These are phyloP conservation scores for Rhabdomys pumilio DNA, from an alignment of 2,797 vertebrate species.

Conservation along the genomic window DNA sequence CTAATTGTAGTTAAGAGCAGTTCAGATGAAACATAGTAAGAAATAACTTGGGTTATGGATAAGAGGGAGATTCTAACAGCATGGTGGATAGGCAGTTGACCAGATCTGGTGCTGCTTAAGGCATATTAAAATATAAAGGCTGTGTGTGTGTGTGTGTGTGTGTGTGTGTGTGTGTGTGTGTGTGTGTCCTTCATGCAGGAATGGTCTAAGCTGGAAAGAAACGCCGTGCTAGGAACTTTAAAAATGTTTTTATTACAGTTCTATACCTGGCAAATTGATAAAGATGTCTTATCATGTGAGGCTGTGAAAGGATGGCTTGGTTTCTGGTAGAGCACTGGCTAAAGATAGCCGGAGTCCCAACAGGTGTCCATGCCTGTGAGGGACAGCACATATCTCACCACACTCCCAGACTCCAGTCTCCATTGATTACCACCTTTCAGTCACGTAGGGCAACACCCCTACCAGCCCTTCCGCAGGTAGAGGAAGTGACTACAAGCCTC, in stretches of 20 bases:
- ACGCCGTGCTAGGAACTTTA: neutral
- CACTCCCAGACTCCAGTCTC: no score
- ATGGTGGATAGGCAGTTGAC: neutral
- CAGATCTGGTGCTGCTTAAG: neutral
- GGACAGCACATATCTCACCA: no score
- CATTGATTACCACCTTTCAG: no score
- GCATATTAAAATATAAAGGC: neutral
- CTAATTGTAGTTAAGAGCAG: neutral
- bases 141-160: neutral
- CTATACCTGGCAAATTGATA: neutral
- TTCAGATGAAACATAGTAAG: neutral
- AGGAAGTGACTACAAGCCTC: no score
- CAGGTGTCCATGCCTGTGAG: no score
- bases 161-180: neutral
- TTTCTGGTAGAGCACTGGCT: no score
- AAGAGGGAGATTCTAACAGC: neutral
- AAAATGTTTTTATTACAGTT: neutral
- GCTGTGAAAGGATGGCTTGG: no score
- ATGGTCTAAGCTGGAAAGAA: neutral
- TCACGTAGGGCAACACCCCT: no score
- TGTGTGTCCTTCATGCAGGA: neutral
- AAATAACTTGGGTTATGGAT: neutral
- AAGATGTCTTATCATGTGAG: neutral
- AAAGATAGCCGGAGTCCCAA: no score
- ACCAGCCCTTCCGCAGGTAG: no score